A percentile compares a stretch with the other conserved stretches of the same genome.
phyloP scores from a whole-genome alignment of 1,140 invertebrate genomes.

The Carposina sasakii region DNA sequence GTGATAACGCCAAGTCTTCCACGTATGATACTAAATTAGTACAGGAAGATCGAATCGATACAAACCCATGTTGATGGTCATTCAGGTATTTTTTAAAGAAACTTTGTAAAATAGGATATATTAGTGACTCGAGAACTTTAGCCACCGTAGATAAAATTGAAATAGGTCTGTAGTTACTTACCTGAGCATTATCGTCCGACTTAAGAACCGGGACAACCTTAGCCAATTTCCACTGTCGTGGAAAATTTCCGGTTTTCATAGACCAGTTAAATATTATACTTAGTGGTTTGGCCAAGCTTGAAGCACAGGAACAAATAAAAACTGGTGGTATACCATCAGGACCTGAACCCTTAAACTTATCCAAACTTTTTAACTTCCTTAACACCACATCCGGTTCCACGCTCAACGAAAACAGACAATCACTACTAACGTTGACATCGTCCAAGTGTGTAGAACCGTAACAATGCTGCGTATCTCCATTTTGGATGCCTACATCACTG shows the following conservation, averaged over 20 bases:
- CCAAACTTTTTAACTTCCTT: too few relatives aligned
- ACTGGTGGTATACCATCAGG: too few relatives aligned
- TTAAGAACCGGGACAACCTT: not conserved
- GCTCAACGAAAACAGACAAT: too few relatives aligned
- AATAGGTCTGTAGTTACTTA: not conserved
- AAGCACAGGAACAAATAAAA: too few relatives aligned
- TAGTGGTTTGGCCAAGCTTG: too few relatives aligned
- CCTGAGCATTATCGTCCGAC: too few relatives aligned
- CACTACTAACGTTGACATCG: too few relatives aligned
- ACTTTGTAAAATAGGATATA: not conserved
- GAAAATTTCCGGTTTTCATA: not conserved
- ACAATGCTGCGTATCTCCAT: too few relatives aligned
- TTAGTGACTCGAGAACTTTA: not conserved
- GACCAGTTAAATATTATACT: not conserved
- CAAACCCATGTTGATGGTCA: not conserved
- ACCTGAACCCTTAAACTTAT: too few relatives aligned
- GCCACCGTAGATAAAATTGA: not conserved
- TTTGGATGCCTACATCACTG: too few relatives aligned
- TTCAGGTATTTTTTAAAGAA: not conserved
- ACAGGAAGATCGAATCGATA: not conserved
- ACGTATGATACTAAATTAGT: not conserved
- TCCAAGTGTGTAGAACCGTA: too few relatives aligned
- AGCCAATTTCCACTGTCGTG: not conserved
- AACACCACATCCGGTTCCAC: too few relatives aligned
- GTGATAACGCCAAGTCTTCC: not conserved